Evolutionary conservation across 2,113 vertebrate species (phyloP), one percentile per base, ranked within the genome.

Genomic region (Vulpes vulpes): DNA sequence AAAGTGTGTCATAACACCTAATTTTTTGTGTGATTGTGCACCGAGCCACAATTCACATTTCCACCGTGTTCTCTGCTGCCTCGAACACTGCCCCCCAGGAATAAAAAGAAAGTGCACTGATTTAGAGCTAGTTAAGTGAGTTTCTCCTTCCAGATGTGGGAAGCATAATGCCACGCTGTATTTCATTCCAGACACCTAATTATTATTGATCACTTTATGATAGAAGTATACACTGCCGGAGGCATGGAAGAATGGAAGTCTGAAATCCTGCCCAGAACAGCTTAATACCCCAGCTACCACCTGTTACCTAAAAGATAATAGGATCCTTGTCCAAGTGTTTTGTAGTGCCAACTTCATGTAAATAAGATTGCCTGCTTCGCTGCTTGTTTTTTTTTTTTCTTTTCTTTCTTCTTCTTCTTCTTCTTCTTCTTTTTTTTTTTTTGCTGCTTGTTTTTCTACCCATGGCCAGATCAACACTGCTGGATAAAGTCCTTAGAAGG

Each of bases 171-270:
- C 0, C 22, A 25, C 16, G 15, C 32, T 89, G 20, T 53, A 96
- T 97, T 98, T 98, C 73, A 96, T 8, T 27, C 74, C n/a, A 79
- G 92, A 89, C 53, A 94, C 89, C 89, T 87, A 89, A 97, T 98
- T 96, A 96, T 96, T 95, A 98, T 78, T 91, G 96, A 98, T 97
- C 43, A 25, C 73, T 91, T 88, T 88, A 35, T 96, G 98, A 95
- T 23, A 94, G 89, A 96, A 95, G 53, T 1, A 0, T 27, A 95
- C 25, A 95, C 30, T 11, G 83, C 3, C 5, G 81, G 20, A 87
- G 94, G 51, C 90, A 95, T 67, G 74, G 85, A 91, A 74, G 89
- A 96, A 96, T 84, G 95, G 89, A 97, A 97, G 98, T 81, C 83
- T 98, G 98, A 98, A 97, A 96, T 97, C 89, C 73, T 98, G 96